These are phyloP conservation scores for Lasioglossum baleicum DNA, from an alignment of 1,140 invertebrate genomes.

Conservation along the genomic window DNA sequence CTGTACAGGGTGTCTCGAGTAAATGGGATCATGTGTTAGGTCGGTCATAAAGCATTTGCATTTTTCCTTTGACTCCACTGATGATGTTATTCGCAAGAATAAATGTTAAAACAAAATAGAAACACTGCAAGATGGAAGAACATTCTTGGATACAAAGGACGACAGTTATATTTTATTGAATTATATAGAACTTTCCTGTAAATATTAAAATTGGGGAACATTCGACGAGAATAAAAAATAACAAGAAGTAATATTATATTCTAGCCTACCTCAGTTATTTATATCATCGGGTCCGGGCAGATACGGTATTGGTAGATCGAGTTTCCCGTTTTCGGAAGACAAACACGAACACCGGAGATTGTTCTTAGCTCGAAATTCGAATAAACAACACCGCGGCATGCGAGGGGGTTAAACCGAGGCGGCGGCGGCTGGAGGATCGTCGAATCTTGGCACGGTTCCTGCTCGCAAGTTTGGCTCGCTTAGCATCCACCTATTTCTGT, in stretches of 20 bases:
- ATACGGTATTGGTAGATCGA: slow-evolving; percentile 3
- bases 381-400: slow-evolving; percentile 57
- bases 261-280: no score
- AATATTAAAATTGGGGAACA: no score
- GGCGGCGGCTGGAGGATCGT: slow-evolving; percentile 35
- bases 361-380: slow-evolving; percentile 59
- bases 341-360: slow-evolving; percentile 54
- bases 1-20: not conserved
- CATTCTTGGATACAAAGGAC: no score
- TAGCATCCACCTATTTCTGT: slow-evolving; percentile 1
- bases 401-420: slow-evolving; percentile 39
- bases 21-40: not conserved
- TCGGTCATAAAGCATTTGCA: no score
- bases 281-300: slow-evolving; percentile 17
- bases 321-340: slow-evolving; percentile 48
- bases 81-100: no score
- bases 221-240: no score
- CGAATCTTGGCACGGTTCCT: slow-evolving; percentile 69
- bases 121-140: no score
- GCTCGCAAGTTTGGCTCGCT: slow-evolving; percentile 46
- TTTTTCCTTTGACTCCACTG: no score
- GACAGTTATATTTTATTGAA: no score
- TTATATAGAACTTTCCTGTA: no score
- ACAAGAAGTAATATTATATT: no score
- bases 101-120: no score